Base-by-base conservation (phyloP, 2,888 invertebrate genomes). In the Perizoma affinitatum region DNA sequence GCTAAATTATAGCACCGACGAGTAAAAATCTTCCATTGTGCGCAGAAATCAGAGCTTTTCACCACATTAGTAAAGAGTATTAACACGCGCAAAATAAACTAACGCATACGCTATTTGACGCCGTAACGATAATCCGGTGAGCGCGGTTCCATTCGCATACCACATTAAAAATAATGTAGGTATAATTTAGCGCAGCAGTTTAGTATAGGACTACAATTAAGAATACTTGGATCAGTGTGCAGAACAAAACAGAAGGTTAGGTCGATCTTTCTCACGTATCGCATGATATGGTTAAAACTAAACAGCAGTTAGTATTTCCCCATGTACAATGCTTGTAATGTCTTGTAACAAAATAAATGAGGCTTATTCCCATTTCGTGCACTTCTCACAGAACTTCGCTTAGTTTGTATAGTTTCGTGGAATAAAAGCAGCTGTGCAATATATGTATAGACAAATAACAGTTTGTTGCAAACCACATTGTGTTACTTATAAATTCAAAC, bases 11-110 rank as follows among this genome's bases (percentile, higher is more conserved):
- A n/a, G 6, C 40, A 40, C 9, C 3, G 7, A 9, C 40, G 40
- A 7, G 40, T 42, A 42, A 4, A 10, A 10, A 10, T 10, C 5
- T 42, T 42, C 10, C 10, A 42, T 42, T 7, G 10, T n/a, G 10
- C n/a, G 4, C 42, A 10, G 10, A 10, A 38, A 54, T 47, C 42
- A 8, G 11, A 45, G 54, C 56, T 59, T 70, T 59, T 63, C 63
- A 67, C 66, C 61, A 77, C 76, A 81, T 83, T 79, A 81, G 73
- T 78, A 79, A 80, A 86, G 79, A 86, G 82, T 86, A 86, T 87
- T 85, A 85, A 69, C 77, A 78, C 74, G 74, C 70, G 74, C 75
- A 77, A 80, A 82, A 80, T 78, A 84, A 81, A 80, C 82, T 61
- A 63, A 65, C 77, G 68, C 69, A 72, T 73, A 71, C 74, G 74